Evolutionary conservation across 2,113 vertebrate species (phyloP).

Genomic region (Crotalus horridus): DNA sequence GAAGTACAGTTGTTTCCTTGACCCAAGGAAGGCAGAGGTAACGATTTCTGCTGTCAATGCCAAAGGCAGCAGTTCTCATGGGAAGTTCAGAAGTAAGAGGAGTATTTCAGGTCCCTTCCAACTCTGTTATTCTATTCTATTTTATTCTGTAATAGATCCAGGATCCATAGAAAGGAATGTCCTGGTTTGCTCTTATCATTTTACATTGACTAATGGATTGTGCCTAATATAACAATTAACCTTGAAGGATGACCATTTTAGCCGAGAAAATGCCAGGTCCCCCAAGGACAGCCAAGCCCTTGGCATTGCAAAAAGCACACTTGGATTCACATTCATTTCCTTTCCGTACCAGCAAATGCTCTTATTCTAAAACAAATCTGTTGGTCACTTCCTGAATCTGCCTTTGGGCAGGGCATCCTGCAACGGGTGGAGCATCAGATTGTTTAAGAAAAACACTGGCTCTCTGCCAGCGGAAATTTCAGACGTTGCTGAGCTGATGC

Average conservation of each 20-base stretch:
- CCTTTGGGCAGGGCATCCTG: constrained; percentile 79
- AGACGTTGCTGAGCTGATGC: constrained; percentile 46
- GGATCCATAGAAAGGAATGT: background rate
- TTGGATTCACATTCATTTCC: constrained; percentile 56
- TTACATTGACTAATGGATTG: background rate
- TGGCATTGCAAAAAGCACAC: constrained; percentile 22
- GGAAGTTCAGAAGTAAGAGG: too few relatives aligned
- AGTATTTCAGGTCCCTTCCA: too few relatives aligned
- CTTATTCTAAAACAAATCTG: constrained; percentile 66
- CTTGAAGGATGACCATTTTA: constrained; percentile 22
- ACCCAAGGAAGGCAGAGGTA: too few relatives aligned
- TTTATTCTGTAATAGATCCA: background rate
- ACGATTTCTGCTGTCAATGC: too few relatives aligned
- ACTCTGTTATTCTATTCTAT: too few relatives aligned
- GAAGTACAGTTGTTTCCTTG: too few relatives aligned
- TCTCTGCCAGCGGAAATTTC: constrained; percentile 67
- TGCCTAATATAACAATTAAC: constrained; percentile 17
- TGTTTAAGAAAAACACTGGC: constrained; percentile 67
- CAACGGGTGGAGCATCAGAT: constrained; percentile 73
- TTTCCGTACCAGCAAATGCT: constrained; percentile 61
- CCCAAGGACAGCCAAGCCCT: background rate
- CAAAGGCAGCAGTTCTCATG: too few relatives aligned
- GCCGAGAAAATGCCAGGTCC: constrained; percentile 27
- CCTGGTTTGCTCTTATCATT: constrained; percentile 4
- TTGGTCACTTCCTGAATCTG: constrained; percentile 70